These are phyloP conservation scores for Dicerorhinus sumatrensis DNA, from an alignment of 2,113 vertebrate species.

Conservation along the genomic window DNA sequence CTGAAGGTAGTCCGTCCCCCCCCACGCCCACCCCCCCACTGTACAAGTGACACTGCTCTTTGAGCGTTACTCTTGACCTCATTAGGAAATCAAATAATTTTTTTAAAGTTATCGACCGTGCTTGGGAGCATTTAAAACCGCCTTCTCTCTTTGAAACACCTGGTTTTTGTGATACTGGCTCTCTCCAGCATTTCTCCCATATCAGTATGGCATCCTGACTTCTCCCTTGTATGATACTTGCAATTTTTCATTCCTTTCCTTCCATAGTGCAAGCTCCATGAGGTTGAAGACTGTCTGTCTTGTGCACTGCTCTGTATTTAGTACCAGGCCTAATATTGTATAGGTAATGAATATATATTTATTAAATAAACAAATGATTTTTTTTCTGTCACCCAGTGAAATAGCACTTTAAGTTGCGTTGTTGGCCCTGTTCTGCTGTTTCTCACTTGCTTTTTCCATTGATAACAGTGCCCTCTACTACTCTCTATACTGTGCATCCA, in stretches of 20 bases:
- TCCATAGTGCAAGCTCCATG: background rate
- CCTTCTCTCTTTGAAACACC: background rate
- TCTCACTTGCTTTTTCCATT: background rate
- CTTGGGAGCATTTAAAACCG: background rate
- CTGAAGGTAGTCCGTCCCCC: background rate
- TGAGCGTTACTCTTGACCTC: background rate
- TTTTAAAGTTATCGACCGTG: background rate
- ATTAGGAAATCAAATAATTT: background rate
- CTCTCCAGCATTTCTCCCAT: background rate
- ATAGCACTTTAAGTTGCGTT: background rate
- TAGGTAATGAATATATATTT: background rate
- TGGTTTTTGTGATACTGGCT: slow-evolving; percentile 11
- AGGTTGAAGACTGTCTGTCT: background rate
- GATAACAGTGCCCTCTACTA: background rate
- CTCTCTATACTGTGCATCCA: background rate
- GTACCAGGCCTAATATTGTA: background rate
- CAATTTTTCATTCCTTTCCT: background rate
- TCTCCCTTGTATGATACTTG: background rate
- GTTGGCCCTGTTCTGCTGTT: background rate
- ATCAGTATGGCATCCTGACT: background rate
- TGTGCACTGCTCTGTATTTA: background rate
- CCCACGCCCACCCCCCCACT: no score
- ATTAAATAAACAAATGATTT: background rate
- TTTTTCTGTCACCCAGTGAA: background rate
- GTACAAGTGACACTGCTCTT: background rate